Percentiles rank a stretch among this genome's conserved stretches.
Evolutionary conservation across 2,888 invertebrate species (phyloP).

Genomic region (Adelognathus sp.): DNA sequence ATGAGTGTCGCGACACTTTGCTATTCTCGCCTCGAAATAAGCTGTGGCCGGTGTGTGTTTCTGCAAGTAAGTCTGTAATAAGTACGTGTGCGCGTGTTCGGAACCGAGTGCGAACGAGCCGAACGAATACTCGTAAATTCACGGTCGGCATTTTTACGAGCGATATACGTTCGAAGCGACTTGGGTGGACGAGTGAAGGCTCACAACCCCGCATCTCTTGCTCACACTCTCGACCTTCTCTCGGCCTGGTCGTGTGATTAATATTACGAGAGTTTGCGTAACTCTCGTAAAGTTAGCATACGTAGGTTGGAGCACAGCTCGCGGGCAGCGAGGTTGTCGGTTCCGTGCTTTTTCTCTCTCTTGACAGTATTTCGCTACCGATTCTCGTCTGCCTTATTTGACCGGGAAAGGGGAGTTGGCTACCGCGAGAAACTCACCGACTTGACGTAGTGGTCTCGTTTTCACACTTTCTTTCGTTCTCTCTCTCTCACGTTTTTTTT

Average conservation of each 20-base stretch:
- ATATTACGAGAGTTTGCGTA: conserved; percentile 79
- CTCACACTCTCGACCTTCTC: background rate
- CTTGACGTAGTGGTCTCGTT: conserved; percentile 27
- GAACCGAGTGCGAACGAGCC: conserved; percentile 11
- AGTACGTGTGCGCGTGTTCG: background rate
- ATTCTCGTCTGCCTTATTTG: too few species aligned
- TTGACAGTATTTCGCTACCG: conserved; percentile 42
- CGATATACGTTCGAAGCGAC: conserved; percentile 67
- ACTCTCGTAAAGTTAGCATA: conserved; percentile 80
- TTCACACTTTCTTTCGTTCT: conserved; percentile 39
- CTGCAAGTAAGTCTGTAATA: background rate
- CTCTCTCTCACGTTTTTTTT: conserved; percentile 34
- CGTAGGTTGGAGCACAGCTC: conserved; percentile 67
- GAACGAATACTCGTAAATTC: conserved; percentile 71
- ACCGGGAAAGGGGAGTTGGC: too few species aligned
- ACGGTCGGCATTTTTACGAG: conserved; percentile 73
- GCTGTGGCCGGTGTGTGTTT: conserved; percentile 25
- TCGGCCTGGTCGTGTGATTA: conserved; percentile 72
- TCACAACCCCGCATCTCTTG: conserved; percentile 11
- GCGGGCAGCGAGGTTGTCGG: conserved; percentile 49
- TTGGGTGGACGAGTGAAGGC: conserved; percentile 51
- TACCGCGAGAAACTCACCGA: background rate
- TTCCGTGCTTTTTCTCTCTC: conserved; percentile 31
- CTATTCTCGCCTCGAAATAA: conserved; percentile 57
- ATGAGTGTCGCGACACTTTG: conserved; percentile 11